These are phyloP conservation scores for Erinaceus europaeus DNA, from an alignment of 2,113 vertebrate species.

Conservation along the genomic window DNA sequence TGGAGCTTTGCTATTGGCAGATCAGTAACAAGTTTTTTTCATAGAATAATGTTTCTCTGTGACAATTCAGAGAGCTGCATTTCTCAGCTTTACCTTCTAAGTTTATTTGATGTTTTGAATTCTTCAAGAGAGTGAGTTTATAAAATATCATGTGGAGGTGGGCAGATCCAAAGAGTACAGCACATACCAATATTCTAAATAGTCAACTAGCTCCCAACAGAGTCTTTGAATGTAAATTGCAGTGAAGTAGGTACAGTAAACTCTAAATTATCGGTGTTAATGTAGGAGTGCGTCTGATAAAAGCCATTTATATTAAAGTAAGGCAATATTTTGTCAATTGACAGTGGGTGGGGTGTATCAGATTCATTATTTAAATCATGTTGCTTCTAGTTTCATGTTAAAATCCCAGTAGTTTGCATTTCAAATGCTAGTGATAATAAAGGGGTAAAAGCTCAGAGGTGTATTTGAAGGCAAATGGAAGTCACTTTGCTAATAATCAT, in stretches of 20 bases:
- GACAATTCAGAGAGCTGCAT: neutral
- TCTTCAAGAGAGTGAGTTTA: neutral
- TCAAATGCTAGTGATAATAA: neutral
- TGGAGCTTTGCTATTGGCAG: neutral
- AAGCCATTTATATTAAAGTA: slow-evolving; percentile 15
- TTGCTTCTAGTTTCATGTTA: neutral
- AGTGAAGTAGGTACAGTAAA: neutral
- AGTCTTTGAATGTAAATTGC: neutral
- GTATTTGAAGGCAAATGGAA: neutral
- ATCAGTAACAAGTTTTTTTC: neutral
- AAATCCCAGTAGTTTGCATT: neutral
- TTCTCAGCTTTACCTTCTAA: neutral
- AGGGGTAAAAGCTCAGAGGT: neutral
- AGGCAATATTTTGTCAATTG: neutral
- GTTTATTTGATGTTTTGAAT: neutral
- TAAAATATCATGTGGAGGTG: neutral
- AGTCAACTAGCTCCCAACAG: neutral
- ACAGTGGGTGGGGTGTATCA: neutral
- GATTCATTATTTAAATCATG: slow-evolving; percentile 41
- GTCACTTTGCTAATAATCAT: neutral
- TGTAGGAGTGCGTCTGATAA: neutral
- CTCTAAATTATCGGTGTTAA: neutral
- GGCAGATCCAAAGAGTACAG: neutral
- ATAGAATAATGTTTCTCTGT: neutral
- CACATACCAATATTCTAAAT: neutral